These are phyloP conservation scores for Stenichneumon culpator DNA, from an alignment of 2,888 invertebrate species.

Conservation along the genomic window DNA sequence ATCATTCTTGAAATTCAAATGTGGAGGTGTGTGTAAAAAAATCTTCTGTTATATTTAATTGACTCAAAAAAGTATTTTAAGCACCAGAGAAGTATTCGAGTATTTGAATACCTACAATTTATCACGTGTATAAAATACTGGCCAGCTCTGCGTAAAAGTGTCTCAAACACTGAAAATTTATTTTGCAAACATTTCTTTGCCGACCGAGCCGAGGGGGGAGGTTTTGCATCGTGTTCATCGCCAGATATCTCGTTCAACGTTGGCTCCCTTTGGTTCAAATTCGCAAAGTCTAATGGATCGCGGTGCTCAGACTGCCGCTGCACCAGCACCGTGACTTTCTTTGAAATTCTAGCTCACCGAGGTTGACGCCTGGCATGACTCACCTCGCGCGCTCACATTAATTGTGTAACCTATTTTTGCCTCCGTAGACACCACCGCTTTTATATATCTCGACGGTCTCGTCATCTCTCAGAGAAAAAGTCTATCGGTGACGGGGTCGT, in stretches of 20 bases:
- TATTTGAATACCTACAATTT: no score
- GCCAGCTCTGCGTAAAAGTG: background rate
- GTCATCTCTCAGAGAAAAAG: conserved; percentile 3
- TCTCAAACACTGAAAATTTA: background rate
- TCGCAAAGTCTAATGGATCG: background rate
- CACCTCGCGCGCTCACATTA: conserved; percentile 10
- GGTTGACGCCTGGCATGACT: background rate
- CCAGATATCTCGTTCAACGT: background rate
- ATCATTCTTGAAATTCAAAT: no score
- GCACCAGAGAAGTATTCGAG: no score
- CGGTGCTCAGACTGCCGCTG: background rate
- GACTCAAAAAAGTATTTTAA: no score
- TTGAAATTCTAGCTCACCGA: conserved; percentile 4
- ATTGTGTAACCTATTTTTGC: conserved; percentile 9
- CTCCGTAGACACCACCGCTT: background rate
- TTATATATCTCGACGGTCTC: conserved; percentile 7
- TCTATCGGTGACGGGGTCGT: background rate
- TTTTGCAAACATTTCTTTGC: background rate
- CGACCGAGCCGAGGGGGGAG: no score
- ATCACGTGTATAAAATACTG: no score
- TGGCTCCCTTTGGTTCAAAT: background rate
- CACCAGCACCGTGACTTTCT: background rate
- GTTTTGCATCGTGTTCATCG: background rate
- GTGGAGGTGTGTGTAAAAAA: no score
- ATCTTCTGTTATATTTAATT: no score